Percentiles rank a stretch among this genome's conserved stretches.
These are phyloP conservation scores for Artibeus lituratus DNA, from an alignment of 2,797 vertebrate genomes.

Conservation along the genomic window DNA sequence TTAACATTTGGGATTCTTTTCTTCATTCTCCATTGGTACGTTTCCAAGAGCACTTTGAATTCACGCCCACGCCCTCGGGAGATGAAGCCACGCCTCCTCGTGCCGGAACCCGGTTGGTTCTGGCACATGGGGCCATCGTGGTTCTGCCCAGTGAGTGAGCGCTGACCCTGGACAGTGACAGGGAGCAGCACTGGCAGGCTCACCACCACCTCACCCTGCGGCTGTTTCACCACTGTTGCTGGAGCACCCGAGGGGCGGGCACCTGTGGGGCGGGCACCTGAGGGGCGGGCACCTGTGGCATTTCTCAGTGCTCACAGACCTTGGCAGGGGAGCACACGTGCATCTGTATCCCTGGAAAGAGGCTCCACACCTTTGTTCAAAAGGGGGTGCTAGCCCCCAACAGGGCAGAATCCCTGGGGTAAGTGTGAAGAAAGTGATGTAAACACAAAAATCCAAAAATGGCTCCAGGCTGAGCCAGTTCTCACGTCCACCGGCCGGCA, in stretches of 20 bases:
- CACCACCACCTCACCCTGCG: accelerated
- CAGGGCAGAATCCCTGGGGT: neutral
- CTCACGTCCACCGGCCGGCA: neutral
- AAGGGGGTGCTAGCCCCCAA: neutral
- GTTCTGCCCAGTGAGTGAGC: neutral
- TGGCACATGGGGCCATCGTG: neutral
- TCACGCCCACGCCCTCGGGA: accelerated
- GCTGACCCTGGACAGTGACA: neutral
- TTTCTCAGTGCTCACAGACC: neutral
- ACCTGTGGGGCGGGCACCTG: neutral
- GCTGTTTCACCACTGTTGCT: neutral
- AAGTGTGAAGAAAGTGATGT: neutral
- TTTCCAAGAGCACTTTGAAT: neutral
- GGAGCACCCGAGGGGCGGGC: neutral
- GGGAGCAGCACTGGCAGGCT: neutral
- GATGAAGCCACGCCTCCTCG: neutral
- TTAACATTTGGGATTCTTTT: neutral
- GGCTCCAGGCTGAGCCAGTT: neutral
- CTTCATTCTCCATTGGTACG: neutral
- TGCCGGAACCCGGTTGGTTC: neutral
- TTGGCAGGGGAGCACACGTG: accelerated
- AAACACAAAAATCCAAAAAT: neutral
- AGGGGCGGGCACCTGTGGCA: neutral
- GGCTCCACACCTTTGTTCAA: neutral
- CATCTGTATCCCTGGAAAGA: neutral